Evolutionary conservation across 2,888 invertebrate genomes (phyloP).

Genomic region (Microctonus aethiopoides): DNA sequence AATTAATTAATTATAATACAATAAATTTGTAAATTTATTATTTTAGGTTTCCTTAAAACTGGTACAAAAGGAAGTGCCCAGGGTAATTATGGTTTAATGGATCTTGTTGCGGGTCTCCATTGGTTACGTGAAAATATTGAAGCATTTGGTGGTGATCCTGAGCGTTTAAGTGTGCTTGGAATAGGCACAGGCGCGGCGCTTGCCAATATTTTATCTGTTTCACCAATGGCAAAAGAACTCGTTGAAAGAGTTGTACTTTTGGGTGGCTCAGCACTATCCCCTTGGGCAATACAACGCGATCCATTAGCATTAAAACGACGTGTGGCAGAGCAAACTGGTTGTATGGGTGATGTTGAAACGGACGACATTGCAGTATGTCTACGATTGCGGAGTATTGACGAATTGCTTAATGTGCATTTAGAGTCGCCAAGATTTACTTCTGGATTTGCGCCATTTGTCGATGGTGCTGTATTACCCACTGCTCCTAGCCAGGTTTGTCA

Average conservation of each 20-base stretch:
- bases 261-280: conserved; percentile 90
- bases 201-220: conserved; percentile 95
- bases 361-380: conserved; percentile 89
- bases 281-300: conserved; percentile 91
- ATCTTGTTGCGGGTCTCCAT: conserved; percentile 93
- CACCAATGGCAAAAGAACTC: conserved; percentile 92
- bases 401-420: conserved; percentile 79
- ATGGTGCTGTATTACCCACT: conserved; percentile 81
- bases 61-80: conserved; percentile 89
- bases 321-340: conserved; percentile 86
- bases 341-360: conserved; percentile 83
- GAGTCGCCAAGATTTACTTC: conserved; percentile 86
- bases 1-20: not conserved
- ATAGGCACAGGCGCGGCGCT: conserved; percentile 97
- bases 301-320: conserved; percentile 82
- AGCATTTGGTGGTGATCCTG: conserved; percentile 94
- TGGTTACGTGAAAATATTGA: conserved; percentile 96
- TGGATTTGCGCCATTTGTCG: conserved; percentile 94
- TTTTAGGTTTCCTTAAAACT: conserved; percentile 86
- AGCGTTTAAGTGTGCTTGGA: conserved; percentile 92
- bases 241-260: conserved; percentile 88
- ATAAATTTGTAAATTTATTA: not conserved
- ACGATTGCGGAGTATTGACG: conserved; percentile 80
- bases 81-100: conserved; percentile 93
- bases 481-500: conserved; percentile 53